These are phyloP conservation scores for Lordiphosa fenestrarum DNA, from an alignment of 2,888 invertebrate genomes.

Conservation along the genomic window DNA sequence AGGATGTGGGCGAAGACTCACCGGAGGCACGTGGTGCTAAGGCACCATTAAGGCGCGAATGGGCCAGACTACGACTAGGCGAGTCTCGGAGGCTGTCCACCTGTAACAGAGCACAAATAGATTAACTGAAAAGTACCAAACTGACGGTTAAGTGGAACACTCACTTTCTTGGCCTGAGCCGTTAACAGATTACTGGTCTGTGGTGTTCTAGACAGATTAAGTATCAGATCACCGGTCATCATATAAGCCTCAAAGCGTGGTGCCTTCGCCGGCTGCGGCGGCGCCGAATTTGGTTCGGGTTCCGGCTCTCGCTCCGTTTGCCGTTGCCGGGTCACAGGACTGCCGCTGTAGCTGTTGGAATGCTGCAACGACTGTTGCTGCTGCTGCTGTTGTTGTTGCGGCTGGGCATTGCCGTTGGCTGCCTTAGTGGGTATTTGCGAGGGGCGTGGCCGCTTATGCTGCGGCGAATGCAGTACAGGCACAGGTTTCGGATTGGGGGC, in stretches of 20 bases:
- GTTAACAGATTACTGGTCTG: constrained; percentile 84
- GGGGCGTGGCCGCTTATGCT: constrained; percentile 77
- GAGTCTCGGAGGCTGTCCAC: constrained; percentile 80
- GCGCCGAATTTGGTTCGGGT: constrained; percentile 76
- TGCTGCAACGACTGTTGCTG: constrained; percentile 55
- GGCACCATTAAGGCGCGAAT: constrained; percentile 77
- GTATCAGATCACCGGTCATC: constrained; percentile 98
- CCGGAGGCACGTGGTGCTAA: constrained; percentile 80
- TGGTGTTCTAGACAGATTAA: constrained; percentile 93
- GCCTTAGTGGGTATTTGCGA: constrained; percentile 80
- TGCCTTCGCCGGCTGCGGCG: constrained; percentile 78
- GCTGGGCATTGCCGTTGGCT: constrained; percentile 21
- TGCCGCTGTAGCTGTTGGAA: constrained; percentile 73
- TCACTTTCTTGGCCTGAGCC: constrained; percentile 80
- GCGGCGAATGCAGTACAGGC: constrained; percentile 78
- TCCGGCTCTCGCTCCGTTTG: constrained; percentile 48
- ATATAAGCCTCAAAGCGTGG: constrained; percentile 94
- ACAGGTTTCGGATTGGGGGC: constrained; percentile 65
- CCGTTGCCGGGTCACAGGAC: constrained; percentile 54
- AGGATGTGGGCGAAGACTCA: constrained; percentile 80
- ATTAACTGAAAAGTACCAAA: neutral
- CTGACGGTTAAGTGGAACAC: no score
- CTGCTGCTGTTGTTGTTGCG: constrained; percentile 19
- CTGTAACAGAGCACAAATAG: constrained; percentile 37
- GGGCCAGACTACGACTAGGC: constrained; percentile 68